Percentiles rank a stretch among this genome's conserved stretches.
These are phyloP conservation scores for Lasiommata megera DNA, from an alignment of 2,888 invertebrate species.

Conservation along the genomic window DNA sequence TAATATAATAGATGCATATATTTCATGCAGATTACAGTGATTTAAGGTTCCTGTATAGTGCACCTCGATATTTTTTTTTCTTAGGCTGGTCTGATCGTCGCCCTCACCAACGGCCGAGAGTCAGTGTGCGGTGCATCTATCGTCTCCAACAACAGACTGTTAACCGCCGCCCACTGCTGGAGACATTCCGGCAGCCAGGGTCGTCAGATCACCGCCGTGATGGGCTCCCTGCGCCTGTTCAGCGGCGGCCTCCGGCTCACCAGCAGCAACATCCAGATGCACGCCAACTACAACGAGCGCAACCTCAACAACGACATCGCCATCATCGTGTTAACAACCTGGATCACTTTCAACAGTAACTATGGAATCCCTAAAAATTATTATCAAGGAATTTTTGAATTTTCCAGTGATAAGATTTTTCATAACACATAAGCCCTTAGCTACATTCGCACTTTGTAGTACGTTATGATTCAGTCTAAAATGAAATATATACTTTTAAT, in stretches of 20 bases:
- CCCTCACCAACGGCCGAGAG: slow-evolving; percentile 35
- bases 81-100: slow-evolving; percentile 47
- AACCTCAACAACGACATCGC: slow-evolving; percentile 43
- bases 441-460: too few species aligned
- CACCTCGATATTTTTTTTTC: too few species aligned
- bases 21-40: too few species aligned
- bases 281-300: slow-evolving; percentile 37
- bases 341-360: slow-evolving; percentile 36
- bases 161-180: slow-evolving; percentile 52
- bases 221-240: slow-evolving; percentile 28
- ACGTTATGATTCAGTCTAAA: too few species aligned
- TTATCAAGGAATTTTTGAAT: too few species aligned
- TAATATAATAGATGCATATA: too few species aligned
- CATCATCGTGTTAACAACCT: slow-evolving; percentile 31
- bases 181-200: slow-evolving; percentile 40
- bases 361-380: too few species aligned
- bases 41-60: too few species aligned
- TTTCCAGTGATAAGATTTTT: too few species aligned
- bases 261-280: slow-evolving; percentile 37
- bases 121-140: slow-evolving; percentile 54
- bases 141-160: slow-evolving; percentile 38
- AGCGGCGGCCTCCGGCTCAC: slow-evolving; percentile 36
- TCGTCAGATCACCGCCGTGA: slow-evolving; percentile 1
- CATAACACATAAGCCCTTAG: too few species aligned
- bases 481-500: too few species aligned